Evolutionary conservation across 2,797 vertebrate genomes (phyloP).

Genomic region (Anomalospiza imberbis): DNA sequence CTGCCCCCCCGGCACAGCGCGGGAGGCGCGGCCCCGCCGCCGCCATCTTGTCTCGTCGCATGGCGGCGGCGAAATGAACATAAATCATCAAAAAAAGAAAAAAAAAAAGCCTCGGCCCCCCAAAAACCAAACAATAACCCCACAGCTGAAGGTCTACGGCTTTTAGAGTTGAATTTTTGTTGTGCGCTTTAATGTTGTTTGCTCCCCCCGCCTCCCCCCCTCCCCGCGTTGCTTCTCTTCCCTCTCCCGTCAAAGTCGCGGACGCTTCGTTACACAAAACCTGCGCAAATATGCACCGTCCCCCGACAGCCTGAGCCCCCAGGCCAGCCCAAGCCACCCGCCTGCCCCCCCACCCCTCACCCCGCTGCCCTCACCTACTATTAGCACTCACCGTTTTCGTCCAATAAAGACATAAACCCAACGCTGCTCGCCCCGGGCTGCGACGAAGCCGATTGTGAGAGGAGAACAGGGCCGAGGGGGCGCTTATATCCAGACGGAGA

Average conservation of each 20-base stretch:
- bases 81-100: neutral
- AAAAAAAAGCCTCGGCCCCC: accelerated
- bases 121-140: accelerated
- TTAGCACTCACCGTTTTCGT: conserved; percentile 89
- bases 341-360: too few relatives aligned
- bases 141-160: accelerated
- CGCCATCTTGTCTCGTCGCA: conserved; percentile 64
- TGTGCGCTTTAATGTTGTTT: neutral
- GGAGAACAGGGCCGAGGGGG: conserved; percentile 36
- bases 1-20: neutral
- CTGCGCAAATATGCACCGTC: neutral
- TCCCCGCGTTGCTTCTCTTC: neutral
- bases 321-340: too few relatives aligned
- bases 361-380: accelerated
- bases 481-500: conserved; percentile 32
- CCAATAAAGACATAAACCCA: conserved; percentile 99
- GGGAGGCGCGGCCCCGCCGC: conserved; percentile 22
- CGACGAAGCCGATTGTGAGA: conserved; percentile 81
- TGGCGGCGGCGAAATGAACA: neutral
- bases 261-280: neutral
- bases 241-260: accelerated
- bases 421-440: conserved; percentile 94
- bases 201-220: neutral
- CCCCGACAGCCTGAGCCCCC: neutral
- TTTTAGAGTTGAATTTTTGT: neutral